A percentile compares a stretch with the other conserved stretches of the same genome.
Evolutionary conservation across 2,888 invertebrate genomes (phyloP).

Genomic region (Diarsia rubi): DNA sequence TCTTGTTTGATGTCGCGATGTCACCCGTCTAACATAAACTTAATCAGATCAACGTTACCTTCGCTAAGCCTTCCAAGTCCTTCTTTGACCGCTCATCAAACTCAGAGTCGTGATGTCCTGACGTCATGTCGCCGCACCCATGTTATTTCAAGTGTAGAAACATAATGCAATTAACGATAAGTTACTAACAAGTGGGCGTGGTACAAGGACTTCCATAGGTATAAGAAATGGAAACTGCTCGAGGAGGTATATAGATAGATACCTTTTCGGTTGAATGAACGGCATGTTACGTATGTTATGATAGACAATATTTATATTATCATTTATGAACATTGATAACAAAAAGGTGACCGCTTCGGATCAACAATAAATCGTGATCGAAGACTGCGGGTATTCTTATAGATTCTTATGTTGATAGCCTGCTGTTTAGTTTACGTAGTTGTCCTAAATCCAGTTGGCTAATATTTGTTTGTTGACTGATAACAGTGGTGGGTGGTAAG

Average conservation of each 20-base stretch:
- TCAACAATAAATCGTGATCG: slow-evolving; percentile 34
- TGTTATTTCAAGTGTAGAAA: slow-evolving; percentile 39
- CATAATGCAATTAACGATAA: slow-evolving; percentile 53
- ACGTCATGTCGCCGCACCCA: slow-evolving; percentile 53
- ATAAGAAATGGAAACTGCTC: slow-evolving; percentile 40
- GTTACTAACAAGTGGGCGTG: slow-evolving; percentile 57
- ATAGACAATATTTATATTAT: slow-evolving; percentile 32
- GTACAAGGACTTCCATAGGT: slow-evolving; percentile 15
- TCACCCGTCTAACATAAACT: background rate
- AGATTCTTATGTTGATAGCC: slow-evolving; percentile 3
- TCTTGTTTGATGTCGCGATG: background rate
- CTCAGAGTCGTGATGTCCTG: slow-evolving; percentile 27
- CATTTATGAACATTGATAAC: slow-evolving; percentile 24
- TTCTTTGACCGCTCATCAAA: slow-evolving; percentile 16
- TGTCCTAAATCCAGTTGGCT: slow-evolving; percentile 10
- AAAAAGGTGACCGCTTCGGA: slow-evolving; percentile 28
- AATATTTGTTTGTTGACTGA: background rate
- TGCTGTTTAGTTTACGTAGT: background rate
- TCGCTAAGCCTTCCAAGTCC: slow-evolving; percentile 30
- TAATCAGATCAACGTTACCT: slow-evolving; percentile 13
- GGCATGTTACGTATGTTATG: slow-evolving; percentile 29
- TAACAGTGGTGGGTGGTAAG: background rate
- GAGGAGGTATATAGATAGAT: background rate
- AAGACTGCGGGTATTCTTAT: background rate
- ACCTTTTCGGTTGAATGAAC: slow-evolving; percentile 49